Evolutionary conservation across 2,797 vertebrate species (phyloP).

Genomic region (Falco novaeseelandiae): DNA sequence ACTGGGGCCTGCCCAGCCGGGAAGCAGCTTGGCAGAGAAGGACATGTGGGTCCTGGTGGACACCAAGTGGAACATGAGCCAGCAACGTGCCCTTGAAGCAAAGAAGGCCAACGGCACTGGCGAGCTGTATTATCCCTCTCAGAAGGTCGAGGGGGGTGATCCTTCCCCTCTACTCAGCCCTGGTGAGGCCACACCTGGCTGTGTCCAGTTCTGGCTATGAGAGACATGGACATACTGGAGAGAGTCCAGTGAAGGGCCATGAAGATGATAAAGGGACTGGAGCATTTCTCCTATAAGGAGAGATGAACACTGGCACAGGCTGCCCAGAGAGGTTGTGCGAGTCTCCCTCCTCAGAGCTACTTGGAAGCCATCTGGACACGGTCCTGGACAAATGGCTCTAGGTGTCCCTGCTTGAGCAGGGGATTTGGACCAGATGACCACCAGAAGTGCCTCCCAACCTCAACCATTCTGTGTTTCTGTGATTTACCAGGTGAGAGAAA

Average conservation of each 20-base stretch:
- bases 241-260: background rate
- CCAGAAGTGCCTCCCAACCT: background rate
- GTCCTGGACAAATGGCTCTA: background rate
- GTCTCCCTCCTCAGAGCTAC: background rate
- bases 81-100: fast-evolving
- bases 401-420: background rate
- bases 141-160: background rate
- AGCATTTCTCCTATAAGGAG: background rate
- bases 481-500: background rate
- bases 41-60: background rate
- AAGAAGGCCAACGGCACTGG: background rate
- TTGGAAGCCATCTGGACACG: background rate
- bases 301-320: background rate
- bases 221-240: background rate
- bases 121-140: background rate
- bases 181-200: background rate
- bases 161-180: background rate
- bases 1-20: background rate
- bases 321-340: background rate
- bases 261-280: background rate
- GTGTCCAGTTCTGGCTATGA: background rate
- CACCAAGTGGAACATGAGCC: background rate
- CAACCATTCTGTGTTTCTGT: background rate
- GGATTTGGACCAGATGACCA: background rate
- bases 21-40: background rate